Evolutionary conservation across 2,113 vertebrate genomes (phyloP), one percentile per base, ranked within the genome.

Genomic region (Menura novaehollandiae): DNA sequence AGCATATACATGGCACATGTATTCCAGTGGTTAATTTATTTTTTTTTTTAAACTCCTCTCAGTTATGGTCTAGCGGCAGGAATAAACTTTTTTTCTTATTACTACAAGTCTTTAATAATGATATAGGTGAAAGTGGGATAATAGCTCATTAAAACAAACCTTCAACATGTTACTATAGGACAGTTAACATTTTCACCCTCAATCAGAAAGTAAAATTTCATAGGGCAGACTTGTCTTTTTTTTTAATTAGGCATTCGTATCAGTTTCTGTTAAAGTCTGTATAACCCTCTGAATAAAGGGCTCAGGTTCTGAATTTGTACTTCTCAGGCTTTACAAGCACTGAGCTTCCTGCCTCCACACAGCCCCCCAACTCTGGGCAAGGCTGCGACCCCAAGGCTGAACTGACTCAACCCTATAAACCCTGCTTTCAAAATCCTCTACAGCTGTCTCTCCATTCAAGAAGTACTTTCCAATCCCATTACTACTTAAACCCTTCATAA

Each of bases 401-500:
- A 94, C 74, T 51, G 79, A 33, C 55, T 92, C 88, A 41, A 90
- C 80, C 86, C 91, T 32, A 51, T 88, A 92, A 96, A 95, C 39
- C 85, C 51, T 26, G 63, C 82, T 81, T 88, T 66, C 51, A 43
- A 91, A 97, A 96, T 90, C 82, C 92, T 89, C 79, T 84, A 83
- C 93, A 91, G 90, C 83, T 83, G 90, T 85, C 93, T 95, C 88
- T 93, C 86, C 93, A 92, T 94, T 97, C 88, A 94, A 56, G 58
- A 90, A 96, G 74, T 79, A 89, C 93, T 93, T 97, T 91, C 90
- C 96, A 96, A 94, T 97, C 94, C 97, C 96, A 97, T 98, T 98
- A 97, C 88, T 93, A 69, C 89, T 92, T 97, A 98, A 98, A 96
- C 94, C 95, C 81, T 93, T 71, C 73, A 91, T 98, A 97, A 98